Evolutionary conservation across 2,797 vertebrate genomes (phyloP).

Genomic region (Parauchenoglanis ngamensis): DNA sequence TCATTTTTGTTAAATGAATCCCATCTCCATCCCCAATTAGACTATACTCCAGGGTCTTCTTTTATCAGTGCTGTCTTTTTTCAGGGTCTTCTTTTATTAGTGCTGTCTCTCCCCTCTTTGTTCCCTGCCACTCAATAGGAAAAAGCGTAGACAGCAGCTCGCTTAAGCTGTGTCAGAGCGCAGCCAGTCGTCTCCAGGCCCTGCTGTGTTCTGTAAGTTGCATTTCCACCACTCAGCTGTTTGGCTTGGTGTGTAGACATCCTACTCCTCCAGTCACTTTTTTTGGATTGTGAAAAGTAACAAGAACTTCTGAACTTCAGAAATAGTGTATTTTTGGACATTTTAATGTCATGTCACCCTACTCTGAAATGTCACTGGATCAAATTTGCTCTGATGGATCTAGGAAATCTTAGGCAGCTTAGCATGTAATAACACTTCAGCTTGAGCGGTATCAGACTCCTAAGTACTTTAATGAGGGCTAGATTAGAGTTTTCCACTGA

Average conservation of each 20-base stretch:
- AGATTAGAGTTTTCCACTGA: slow-evolving; percentile 21
- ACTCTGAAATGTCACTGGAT: slow-evolving; percentile 10
- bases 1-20: not conserved
- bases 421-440: not conserved
- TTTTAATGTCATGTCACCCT: slow-evolving; percentile 3
- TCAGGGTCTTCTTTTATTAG: not conserved
- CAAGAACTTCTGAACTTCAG: not conserved
- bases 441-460: not conserved
- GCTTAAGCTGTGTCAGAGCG: slow-evolving; percentile 56
- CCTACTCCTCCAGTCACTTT: not conserved
- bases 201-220: slow-evolving; percentile 63
- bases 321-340: not conserved
- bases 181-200: slow-evolving; percentile 48
- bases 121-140: not conserved
- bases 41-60: slow-evolving; percentile 5
- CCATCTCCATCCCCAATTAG: not conserved
- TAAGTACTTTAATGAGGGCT: slow-evolving; percentile 12
- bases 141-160: slow-evolving; percentile 29
- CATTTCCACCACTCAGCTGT: slow-evolving; percentile 26
- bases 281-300: slow-evolving; percentile 2
- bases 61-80: slow-evolving; percentile 26
- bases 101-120: slow-evolving; percentile 12
- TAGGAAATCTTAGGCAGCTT: slow-evolving; percentile 5
- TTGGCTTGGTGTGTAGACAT: slow-evolving; percentile 30
- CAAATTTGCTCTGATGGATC: slow-evolving; percentile 8